These are phyloP conservation scores for Melanerpes formicivorus DNA, from an alignment of 2,113 vertebrate genomes.

Conservation along the genomic window DNA sequence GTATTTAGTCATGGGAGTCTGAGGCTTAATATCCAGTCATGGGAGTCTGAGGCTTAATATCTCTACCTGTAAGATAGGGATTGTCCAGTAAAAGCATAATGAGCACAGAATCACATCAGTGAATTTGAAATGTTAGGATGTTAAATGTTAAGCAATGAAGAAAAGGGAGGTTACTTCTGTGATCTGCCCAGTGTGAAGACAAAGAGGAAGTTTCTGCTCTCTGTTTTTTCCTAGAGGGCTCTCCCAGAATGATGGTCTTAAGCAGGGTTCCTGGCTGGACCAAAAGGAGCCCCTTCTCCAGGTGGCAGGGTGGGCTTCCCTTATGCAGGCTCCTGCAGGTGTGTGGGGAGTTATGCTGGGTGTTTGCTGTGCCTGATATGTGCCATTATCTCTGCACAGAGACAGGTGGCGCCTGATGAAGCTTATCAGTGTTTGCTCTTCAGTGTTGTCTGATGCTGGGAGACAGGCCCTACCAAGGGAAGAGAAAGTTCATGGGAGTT, in stretches of 20 bases:
- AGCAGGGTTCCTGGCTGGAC: background rate
- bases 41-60: background rate
- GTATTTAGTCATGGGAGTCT: background rate
- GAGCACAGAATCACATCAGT: background rate
- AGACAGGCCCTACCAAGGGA: background rate
- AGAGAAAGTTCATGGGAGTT: background rate
- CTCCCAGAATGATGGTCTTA: background rate
- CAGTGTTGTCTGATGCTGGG: background rate
- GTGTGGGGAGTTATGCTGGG: background rate
- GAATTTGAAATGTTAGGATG: background rate
- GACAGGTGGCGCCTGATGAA: conserved; percentile 22
- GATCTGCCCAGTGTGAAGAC: background rate
- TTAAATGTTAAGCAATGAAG: background rate
- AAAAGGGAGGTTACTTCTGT: background rate
- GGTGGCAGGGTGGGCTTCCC: background rate
- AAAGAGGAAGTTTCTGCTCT: background rate
- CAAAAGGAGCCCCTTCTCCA: background rate
- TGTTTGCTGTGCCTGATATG: background rate
- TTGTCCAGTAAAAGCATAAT: background rate
- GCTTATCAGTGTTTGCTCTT: conserved; percentile 56
- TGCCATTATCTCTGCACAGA: background rate
- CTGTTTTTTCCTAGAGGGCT: background rate
- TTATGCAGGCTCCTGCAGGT: background rate
- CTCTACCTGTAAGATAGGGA: background rate
- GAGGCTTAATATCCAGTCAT: background rate